Conservation (phyloP, 2,113 vertebrate genomes). For the Cromileptes altivelis region DNA sequence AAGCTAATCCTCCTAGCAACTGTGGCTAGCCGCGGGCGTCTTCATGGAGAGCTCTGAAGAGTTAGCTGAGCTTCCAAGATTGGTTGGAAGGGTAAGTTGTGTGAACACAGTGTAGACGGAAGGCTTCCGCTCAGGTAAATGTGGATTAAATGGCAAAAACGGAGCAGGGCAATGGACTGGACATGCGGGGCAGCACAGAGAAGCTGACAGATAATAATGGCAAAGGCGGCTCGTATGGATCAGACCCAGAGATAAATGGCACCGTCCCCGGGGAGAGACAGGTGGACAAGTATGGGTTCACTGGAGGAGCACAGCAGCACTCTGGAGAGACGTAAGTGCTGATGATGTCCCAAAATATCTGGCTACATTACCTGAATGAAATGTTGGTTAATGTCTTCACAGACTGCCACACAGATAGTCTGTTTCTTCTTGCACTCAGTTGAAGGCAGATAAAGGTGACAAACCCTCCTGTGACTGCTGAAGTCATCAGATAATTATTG, state of each 20-base stretch:
- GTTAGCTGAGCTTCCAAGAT: neutral
- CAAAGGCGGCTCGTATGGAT: slow-evolving; percentile 77
- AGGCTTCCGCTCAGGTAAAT: slow-evolving; percentile 37
- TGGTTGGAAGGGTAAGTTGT: neutral
- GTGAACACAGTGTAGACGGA: slow-evolving; percentile 1
- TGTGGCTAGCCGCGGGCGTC: slow-evolving; percentile 26
- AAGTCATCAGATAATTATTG: neutral
- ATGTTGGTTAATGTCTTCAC: neutral
- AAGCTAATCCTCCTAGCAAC: slow-evolving; percentile 24
- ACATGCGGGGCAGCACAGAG: slow-evolving; percentile 79
- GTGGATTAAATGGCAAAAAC: slow-evolving; percentile 79
- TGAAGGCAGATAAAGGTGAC: neutral
- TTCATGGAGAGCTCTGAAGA: slow-evolving; percentile 34
- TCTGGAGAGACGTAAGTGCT: slow-evolving; percentile 82
- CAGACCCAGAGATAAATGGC: slow-evolving; percentile 86
- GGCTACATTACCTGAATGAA: too few relatives aligned
- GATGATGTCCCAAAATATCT: neutral
- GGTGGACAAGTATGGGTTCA: slow-evolving; percentile 95
- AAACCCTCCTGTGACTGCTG: neutral
- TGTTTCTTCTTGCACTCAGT: neutral
- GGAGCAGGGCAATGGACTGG: slow-evolving; percentile 81
- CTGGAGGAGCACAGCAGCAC: slow-evolving; percentile 89
- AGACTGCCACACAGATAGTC: neutral
- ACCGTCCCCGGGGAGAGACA: slow-evolving; percentile 79
- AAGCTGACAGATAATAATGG: slow-evolving; percentile 78